These are phyloP conservation scores for Eospalax fontanierii DNA, from an alignment of 2,797 vertebrate species.

Conservation along the genomic window DNA sequence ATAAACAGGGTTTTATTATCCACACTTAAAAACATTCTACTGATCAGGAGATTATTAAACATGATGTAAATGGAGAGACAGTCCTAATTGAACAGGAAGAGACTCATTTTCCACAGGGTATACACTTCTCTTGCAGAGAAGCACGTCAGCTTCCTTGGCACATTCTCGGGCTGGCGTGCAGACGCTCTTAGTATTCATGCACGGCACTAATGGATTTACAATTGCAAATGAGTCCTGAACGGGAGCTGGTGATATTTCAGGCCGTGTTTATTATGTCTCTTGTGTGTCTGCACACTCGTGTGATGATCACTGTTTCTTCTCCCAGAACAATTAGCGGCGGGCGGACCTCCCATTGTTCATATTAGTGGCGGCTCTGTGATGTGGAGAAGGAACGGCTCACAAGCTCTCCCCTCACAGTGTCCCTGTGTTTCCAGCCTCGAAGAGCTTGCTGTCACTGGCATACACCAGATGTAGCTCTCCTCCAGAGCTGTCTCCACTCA, in stretches of 20 bases:
- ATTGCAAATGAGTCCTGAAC: constrained; percentile 62
- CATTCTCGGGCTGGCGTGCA: constrained; percentile 62
- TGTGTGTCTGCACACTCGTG: constrained; percentile 28
- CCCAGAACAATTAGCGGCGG: constrained; percentile 31
- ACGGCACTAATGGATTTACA: constrained; percentile 67
- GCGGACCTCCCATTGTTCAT: constrained; percentile 42
- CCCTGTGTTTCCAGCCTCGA: constrained; percentile 72
- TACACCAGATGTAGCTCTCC: constrained; percentile 57
- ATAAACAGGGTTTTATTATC: constrained; percentile 67
- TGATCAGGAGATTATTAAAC: constrained; percentile 78
- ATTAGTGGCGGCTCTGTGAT: constrained; percentile 60
- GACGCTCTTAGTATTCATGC: not conserved
- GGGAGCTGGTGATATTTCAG: constrained; percentile 46
- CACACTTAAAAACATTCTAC: constrained; percentile 81
- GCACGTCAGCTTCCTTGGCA: constrained; percentile 56
- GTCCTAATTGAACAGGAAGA: constrained; percentile 77
- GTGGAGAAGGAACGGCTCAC: constrained; percentile 53
- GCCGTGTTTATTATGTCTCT: constrained; percentile 57
- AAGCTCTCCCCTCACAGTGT: not conserved
- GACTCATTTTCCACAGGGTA: constrained; percentile 66
- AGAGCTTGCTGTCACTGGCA: constrained; percentile 72
- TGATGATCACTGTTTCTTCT: constrained; percentile 71
- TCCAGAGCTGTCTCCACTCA: not conserved
- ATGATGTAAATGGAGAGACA: constrained; percentile 76
- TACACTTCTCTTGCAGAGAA: constrained; percentile 59